Percentiles rank a stretch among this genome's conserved stretches.
Conservation (phyloP, 2,113 vertebrate species). For the Rhinolophus ferrumequinum region DNA sequence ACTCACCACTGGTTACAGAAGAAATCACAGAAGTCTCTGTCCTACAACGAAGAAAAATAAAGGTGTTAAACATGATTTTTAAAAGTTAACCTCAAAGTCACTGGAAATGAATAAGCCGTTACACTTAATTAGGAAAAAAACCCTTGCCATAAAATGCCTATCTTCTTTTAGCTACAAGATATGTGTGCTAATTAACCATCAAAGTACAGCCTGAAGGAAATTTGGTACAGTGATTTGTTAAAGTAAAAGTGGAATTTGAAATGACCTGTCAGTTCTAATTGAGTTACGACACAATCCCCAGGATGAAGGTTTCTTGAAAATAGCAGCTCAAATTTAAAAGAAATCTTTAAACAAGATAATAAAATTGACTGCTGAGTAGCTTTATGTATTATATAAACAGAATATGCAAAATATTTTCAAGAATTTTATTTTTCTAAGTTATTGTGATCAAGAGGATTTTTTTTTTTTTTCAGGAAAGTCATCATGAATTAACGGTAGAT, state of each 20-base stretch:
- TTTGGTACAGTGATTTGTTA: background rate
- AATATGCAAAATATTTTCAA: background rate
- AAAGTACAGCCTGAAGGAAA: constrained; percentile 63
- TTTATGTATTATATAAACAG: background rate
- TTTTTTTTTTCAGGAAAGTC: constrained; percentile 5
- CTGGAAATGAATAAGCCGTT: constrained; percentile 63
- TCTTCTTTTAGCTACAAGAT: constrained; percentile 38
- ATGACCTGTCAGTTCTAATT: constrained; percentile 72
- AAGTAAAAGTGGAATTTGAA: constrained; percentile 64
- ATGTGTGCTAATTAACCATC: constrained; percentile 63
- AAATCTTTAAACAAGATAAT: constrained; percentile 63
- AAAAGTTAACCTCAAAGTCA: constrained; percentile 62
- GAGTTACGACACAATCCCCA: constrained; percentile 57
- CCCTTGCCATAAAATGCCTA: constrained; percentile 38
- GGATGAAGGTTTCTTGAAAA: constrained; percentile 50
- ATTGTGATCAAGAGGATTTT: background rate
- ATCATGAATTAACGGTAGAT: background rate
- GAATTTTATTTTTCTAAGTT: background rate
- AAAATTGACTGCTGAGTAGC: constrained; percentile 55
- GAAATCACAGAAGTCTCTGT: background rate
- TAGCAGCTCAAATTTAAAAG: constrained; percentile 64
- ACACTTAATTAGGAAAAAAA: constrained; percentile 57
- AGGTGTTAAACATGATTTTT: constrained; percentile 46
- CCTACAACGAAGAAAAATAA: constrained; percentile 37
- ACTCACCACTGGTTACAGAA: background rate